Conservation (phyloP, 2,888 invertebrate species). For the Hypercompe scribonia region DNA sequence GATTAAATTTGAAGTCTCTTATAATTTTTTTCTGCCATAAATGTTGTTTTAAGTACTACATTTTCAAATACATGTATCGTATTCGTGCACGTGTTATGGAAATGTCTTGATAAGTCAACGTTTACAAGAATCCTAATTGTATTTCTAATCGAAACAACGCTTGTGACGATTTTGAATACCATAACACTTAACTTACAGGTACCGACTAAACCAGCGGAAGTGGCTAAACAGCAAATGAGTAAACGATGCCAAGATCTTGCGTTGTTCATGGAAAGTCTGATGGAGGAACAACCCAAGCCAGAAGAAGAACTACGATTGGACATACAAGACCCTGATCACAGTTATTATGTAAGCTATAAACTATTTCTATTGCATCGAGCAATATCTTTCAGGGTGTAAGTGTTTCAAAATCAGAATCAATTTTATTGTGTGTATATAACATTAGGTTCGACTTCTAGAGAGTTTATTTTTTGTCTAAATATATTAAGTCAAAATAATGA, state of each 20-base stretch:
- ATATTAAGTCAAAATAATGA: too few relatives aligned
- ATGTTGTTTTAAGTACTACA: neutral
- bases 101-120: neutral
- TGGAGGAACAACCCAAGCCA: conserved; percentile 88
- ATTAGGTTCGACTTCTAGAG: too few relatives aligned
- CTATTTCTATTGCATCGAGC: neutral
- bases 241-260: conserved; percentile 91
- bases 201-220: conserved; percentile 82
- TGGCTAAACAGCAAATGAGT: conserved; percentile 88
- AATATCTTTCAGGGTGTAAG: neutral
- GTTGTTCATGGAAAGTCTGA: conserved; percentile 91
- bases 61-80: neutral
- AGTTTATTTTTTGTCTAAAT: too few relatives aligned
- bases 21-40: too few relatives aligned
- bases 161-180: neutral
- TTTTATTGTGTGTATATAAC: neutral
- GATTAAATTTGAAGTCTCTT: too few relatives aligned
- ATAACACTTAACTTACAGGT: conserved; percentile 59
- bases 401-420: neutral
- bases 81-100: neutral
- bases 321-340: conserved; percentile 86
- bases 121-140: neutral
- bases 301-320: conserved; percentile 87
- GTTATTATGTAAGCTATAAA: conserved; percentile 85
- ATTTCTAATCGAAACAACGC: neutral